Evolutionary conservation across 1,140 invertebrate genomes (phyloP).

Genomic region (Leptoteleia sp.): DNA sequence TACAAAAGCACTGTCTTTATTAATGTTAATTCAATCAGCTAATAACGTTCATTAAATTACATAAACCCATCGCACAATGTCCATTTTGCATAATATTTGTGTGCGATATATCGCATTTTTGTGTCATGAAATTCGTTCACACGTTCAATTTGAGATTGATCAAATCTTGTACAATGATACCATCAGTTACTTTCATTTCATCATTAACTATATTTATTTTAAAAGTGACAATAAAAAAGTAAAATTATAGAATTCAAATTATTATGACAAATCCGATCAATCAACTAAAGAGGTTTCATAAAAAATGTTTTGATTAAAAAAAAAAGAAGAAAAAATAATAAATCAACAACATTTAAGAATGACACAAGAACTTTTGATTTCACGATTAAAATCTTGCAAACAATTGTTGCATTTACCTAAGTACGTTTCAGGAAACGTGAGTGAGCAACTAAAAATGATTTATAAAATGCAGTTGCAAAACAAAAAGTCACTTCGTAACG

Average conservation of each 20-base stretch:
- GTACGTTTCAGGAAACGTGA: constrained; percentile 1
- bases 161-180: constrained; percentile 11
- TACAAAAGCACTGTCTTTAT: constrained; percentile 58
- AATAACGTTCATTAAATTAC: constrained; percentile 51
- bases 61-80: constrained; percentile 41
- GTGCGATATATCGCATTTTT: constrained; percentile 35
- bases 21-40: constrained; percentile 53
- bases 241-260: too few species aligned
- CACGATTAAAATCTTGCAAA: constrained; percentile 15
- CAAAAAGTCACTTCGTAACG: constrained; percentile 1
- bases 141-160: constrained; percentile 16
- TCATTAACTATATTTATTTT: neutral
- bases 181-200: constrained; percentile 25
- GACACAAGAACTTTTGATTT: constrained; percentile 40
- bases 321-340: constrained; percentile 1
- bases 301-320: too few species aligned
- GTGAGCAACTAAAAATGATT: constrained; percentile 25
- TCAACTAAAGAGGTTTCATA: neutral
- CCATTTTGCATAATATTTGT: constrained; percentile 30
- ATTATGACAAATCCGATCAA: neutral
- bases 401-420: constrained; percentile 17
- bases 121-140: constrained; percentile 19
- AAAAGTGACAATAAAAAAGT: neutral
- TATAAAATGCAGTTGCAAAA: constrained; percentile 29
- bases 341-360: constrained; percentile 12